Evolutionary conservation across 2,888 invertebrate genomes (phyloP), one percentile per base, ranked within the genome.

Genomic region (Apotomis turbidana): DNA sequence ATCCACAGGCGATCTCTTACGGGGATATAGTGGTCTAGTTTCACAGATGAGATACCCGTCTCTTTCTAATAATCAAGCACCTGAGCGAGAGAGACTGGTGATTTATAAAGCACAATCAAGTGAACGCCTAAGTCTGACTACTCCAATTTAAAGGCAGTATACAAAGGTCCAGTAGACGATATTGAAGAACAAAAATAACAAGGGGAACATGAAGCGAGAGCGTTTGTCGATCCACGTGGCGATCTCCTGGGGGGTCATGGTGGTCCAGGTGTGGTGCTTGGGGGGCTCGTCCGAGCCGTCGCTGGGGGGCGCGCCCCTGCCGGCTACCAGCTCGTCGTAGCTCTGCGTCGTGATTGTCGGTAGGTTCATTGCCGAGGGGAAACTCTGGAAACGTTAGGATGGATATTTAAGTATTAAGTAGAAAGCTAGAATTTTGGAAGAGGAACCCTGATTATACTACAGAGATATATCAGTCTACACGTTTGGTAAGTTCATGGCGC

Each of bases 1-100:
- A 97, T 97, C 97, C 97, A 97, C 68, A 96, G 76, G 97, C 96
- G 71, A 97, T 97, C 87, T 97, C 96, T 81, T 97, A 97, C 0
- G 97, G 97, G 1, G 97, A 97, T 95, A 97, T 96, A 10, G 97
- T 97, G 62, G 97, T 97, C 95, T 96, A 96, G 70, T 27, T 27
- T 27, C 27, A 27, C 2, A 27, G 27, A 27, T 27, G 27, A 27
- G 27, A 27, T 27, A 27, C 27, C 27, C 27, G 27, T 27, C 27
- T 27, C 27, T 27, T 27, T 27, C 27, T 27, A 27, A 27, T 27
- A 27, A 27, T 27, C 27, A 27, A 27, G 27, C 27, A 27, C 27
- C 27, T 27, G 27, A 27, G 27, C 27, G 27, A 27, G 27, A 27
- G 27, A 27, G 27, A 27, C 27, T 27, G 27, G 27, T 27, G 27